Evolutionary conservation across 2,888 invertebrate genomes (phyloP).

Genomic region (Lochmaea crataegi): DNA sequence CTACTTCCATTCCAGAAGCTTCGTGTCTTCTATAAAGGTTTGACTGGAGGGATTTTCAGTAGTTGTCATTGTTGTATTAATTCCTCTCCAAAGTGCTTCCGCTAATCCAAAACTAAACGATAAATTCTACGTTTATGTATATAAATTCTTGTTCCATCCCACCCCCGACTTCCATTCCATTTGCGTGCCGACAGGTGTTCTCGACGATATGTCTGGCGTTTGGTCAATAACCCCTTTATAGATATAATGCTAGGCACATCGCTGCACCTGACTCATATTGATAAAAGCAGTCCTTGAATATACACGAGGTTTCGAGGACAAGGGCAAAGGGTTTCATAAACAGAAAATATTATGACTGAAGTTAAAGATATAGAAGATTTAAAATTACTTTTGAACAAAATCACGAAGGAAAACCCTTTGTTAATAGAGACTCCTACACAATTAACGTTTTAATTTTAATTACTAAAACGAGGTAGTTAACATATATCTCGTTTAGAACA

Average conservation of each 20-base stretch:
- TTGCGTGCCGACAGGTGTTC: slow-evolving; percentile 23
- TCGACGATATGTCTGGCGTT: slow-evolving; percentile 6
- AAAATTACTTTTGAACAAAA: no score
- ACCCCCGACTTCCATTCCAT: not conserved
- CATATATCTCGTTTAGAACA: not conserved
- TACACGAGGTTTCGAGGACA: not conserved
- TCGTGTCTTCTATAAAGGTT: no score
- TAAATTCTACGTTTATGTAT: not conserved
- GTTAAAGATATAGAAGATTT: no score
- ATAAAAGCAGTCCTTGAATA: not conserved
- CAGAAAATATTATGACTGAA: not conserved
- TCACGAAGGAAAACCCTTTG: no score
- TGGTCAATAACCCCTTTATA: slow-evolving; percentile 25
- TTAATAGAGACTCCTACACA: not conserved
- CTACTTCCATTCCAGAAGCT: no score
- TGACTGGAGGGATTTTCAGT: no score
- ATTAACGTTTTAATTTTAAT: not conserved
- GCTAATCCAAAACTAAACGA: not conserved
- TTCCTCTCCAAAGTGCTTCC: no score
- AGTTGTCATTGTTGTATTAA: no score
- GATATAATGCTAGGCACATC: slow-evolving; percentile 25
- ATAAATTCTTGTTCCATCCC: not conserved
- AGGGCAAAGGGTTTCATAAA: not conserved
- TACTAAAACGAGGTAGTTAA: not conserved
- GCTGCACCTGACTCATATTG: slow-evolving; percentile 12